phyloP scores from a whole-genome alignment of 1,140 invertebrate genomes.

The Scaptomyza hsui region DNA sequence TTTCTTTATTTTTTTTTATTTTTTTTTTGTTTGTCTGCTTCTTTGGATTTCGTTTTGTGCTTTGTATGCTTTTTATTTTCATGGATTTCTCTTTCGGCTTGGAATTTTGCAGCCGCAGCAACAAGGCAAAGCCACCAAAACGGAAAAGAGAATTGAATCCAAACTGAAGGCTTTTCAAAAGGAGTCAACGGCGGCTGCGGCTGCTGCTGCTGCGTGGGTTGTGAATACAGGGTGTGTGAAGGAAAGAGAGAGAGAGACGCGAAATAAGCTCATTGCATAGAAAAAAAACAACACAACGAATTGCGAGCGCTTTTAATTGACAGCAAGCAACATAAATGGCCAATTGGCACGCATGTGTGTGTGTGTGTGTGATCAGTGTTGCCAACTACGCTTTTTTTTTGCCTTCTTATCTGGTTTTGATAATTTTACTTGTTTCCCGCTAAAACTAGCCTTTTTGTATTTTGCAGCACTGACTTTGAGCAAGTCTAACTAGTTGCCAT shows the following conservation, averaged over 20 bases:
- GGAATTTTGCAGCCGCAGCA: conserved; percentile 49
- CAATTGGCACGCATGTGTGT: conserved; percentile 28
- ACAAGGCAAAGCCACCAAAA: conserved; percentile 22
- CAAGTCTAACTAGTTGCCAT: conserved; percentile 47
- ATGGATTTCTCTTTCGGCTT: conserved; percentile 55
- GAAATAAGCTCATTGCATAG: conserved; percentile 9
- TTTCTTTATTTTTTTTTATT: conserved; percentile 8
- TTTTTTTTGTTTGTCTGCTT: conserved; percentile 38
- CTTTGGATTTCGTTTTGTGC: conserved; percentile 39
- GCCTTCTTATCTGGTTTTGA: too few relatives aligned
- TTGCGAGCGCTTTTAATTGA: conserved; percentile 52
- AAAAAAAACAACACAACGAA: conserved; percentile 19
- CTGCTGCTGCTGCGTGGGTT: conserved; percentile 9
- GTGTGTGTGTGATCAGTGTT: conserved; percentile 23
- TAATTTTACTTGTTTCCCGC: too few relatives aligned
- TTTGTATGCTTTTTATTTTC: conserved; percentile 33
- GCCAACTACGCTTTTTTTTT: too few relatives aligned
- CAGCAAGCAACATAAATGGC: conserved; percentile 28
- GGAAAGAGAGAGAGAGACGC: not conserved
- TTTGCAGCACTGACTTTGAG: conserved; percentile 1
- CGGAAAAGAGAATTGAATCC: conserved; percentile 49
- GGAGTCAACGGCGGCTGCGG: not conserved
- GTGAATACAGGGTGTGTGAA: not conserved
- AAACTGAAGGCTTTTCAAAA: conserved; percentile 25
- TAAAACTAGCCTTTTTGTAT: not conserved